Evolutionary conservation across 2,888 invertebrate species (phyloP).

Genomic region (Alentia gelatinosa): DNA sequence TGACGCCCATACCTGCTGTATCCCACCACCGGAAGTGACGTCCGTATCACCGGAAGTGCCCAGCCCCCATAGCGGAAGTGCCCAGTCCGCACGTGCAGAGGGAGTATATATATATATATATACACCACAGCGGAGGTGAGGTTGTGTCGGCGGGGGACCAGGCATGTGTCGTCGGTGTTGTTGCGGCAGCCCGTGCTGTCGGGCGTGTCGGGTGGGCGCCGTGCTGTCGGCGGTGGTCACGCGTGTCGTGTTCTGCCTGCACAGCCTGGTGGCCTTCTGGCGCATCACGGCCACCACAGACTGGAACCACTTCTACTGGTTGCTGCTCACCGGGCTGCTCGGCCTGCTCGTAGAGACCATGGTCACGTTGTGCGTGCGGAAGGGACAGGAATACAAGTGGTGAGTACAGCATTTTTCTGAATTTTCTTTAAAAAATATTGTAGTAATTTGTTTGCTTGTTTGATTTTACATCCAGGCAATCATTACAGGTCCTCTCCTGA

Average conservation of each 20-base stretch:
- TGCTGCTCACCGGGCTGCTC: conserved; percentile 90
- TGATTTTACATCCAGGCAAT: no score
- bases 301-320: conserved; percentile 86
- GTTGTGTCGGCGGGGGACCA: not conserved
- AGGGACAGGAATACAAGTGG: conserved; percentile 98
- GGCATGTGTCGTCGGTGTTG: not conserved
- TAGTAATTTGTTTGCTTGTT: no score
- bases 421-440: no score
- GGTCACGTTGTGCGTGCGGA: conserved; percentile 93
- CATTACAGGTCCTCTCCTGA: no score
- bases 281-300: conserved; percentile 90
- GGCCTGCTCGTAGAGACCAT: conserved; percentile 92
- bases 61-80: not conserved
- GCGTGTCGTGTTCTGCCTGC: conserved; percentile 57
- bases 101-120: not conserved
- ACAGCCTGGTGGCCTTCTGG: conserved; percentile 87
- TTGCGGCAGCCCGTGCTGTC: not conserved
- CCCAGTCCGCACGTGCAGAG: not conserved
- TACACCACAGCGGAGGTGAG: not conserved
- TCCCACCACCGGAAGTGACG: not conserved
- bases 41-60: not conserved
- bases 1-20: not conserved
- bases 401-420: conserved; percentile 83
- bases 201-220: not conserved
- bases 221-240: conserved; percentile 58